Conservation (phyloP, 2,113 vertebrate genomes). For the Chaenocephalus aceratus region DNA sequence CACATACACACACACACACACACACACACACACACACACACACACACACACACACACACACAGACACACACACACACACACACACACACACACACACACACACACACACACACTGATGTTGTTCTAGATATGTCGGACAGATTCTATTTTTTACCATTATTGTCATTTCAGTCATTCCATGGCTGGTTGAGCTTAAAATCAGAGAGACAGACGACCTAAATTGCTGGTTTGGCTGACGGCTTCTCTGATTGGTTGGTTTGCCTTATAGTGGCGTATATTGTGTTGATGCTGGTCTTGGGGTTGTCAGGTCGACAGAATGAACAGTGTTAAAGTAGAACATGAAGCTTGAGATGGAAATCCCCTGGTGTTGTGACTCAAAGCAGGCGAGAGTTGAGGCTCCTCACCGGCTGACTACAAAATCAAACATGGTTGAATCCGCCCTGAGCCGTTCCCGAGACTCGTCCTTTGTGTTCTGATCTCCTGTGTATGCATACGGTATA, state of each 20-base stretch:
- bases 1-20: too few species aligned
- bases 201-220: constrained; percentile 45
- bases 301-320: constrained; percentile 56
- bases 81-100: neutral
- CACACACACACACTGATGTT: constrained; percentile 44
- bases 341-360: constrained; percentile 42
- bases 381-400: constrained; percentile 51
- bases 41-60: too few species aligned
- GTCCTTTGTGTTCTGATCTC: constrained; percentile 80
- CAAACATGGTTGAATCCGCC: constrained; percentile 50
- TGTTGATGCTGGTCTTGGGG: constrained; percentile 64
- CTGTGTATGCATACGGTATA: constrained; percentile 81
- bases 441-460: constrained; percentile 67
- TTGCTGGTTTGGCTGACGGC: constrained; percentile 29
- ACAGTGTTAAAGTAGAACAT: constrained; percentile 54
- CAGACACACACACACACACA: too few species aligned
- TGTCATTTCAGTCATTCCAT: constrained; percentile 69
- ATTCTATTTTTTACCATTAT: constrained; percentile 33
- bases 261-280: constrained; percentile 72
- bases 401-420: constrained; percentile 62
- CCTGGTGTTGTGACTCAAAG: constrained; percentile 43
- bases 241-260: constrained; percentile 66
- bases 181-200: constrained; percentile 65
- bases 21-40: too few species aligned
- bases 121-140: constrained; percentile 52